Evolutionary conservation across 2,888 invertebrate species (phyloP).

Genomic region (Antheraea assamensis): DNA sequence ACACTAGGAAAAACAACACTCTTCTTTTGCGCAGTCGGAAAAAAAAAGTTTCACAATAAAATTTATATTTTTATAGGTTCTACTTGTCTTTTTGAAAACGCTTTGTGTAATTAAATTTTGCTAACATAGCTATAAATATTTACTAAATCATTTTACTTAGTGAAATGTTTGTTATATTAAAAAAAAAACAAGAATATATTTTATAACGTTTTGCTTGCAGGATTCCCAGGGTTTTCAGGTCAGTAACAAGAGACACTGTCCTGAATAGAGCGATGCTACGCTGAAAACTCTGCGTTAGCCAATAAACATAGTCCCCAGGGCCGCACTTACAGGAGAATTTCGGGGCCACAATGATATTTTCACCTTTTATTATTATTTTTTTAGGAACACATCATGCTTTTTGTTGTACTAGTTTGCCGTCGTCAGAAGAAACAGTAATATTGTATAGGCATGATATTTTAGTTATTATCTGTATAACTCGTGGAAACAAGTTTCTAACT

Average conservation of each 20-base stretch:
- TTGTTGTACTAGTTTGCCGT: too few relatives aligned
- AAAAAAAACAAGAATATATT: slow-evolving; percentile 53
- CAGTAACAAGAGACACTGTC: slow-evolving; percentile 47
- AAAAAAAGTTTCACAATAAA: neutral
- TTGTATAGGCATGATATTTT: too few relatives aligned
- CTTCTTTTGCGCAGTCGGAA: too few relatives aligned
- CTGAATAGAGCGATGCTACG: slow-evolving; percentile 15
- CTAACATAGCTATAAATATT: neutral
- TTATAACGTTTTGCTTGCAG: slow-evolving; percentile 73
- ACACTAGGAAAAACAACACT: too few relatives aligned
- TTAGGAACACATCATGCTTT: too few relatives aligned
- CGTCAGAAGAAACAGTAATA: too few relatives aligned
- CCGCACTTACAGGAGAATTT: neutral
- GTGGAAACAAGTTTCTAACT: too few relatives aligned
- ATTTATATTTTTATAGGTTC: neutral
- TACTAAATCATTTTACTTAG: neutral
- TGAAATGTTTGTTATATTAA: neutral
- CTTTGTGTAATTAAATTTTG: neutral
- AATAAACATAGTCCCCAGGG: slow-evolving; percentile 5
- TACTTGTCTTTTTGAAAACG: neutral
- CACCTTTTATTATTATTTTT: neutral
- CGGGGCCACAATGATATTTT: neutral
- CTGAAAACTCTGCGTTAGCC: slow-evolving; percentile 2
- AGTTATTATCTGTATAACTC: too few relatives aligned
- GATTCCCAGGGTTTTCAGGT: slow-evolving; percentile 82